phyloP scores from a whole-genome alignment of 2,797 vertebrate species.

The Myioborus melanocephalus region DNA sequence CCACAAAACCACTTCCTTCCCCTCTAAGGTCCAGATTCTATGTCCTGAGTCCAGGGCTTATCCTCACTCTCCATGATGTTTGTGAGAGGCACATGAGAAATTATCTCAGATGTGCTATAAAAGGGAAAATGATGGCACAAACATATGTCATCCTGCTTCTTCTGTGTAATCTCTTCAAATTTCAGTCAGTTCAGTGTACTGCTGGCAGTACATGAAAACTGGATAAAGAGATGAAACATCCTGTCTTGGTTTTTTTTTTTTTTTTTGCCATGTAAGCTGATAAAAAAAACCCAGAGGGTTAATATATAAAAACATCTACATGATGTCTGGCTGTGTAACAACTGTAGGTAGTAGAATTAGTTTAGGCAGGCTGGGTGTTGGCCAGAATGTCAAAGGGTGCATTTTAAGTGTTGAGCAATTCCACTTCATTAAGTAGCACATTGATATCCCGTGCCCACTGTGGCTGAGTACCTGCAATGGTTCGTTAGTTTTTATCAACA shows the following conservation, averaged over 20 bases:
- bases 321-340: not conserved
- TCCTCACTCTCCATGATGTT: not conserved
- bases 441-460: not conserved
- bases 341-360: conserved; percentile 6
- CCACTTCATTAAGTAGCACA: conserved; percentile 22
- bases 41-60: not conserved
- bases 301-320: not conserved
- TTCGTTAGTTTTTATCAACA: conserved; percentile 59
- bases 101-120: not conserved
- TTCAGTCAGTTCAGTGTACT: not conserved
- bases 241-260: not conserved
- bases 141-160: not conserved
- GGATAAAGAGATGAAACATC: conserved; percentile 22
- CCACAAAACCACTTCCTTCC: not conserved
- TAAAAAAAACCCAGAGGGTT: not conserved
- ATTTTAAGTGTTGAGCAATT: conserved; percentile 15
- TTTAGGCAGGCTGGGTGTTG: conserved; percentile 19
- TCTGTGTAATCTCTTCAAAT: not conserved
- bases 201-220: not conserved
- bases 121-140: not conserved
- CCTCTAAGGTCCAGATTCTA: not conserved
- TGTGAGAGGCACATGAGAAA: not conserved
- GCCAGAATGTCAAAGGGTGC: conserved; percentile 28
- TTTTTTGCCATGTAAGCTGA: conserved; percentile 16
- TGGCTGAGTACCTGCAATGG: not conserved